Base-by-base conservation (phyloP, 92 coral and sea anemone species). In the Zoanthus solanderi region DNA sequence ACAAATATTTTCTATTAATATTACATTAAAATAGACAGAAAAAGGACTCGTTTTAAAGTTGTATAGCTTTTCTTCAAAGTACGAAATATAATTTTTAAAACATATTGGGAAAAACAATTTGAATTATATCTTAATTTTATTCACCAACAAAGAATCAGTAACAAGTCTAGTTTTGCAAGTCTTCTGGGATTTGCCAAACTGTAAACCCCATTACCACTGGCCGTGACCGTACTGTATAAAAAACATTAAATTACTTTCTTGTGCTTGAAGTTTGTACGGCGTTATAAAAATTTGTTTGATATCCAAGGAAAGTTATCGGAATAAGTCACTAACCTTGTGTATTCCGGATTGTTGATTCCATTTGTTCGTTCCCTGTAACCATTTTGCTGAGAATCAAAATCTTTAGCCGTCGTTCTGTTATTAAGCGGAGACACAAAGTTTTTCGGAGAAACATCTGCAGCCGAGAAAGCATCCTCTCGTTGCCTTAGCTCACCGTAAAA, bases 11-110 rank as follows among this genome's bases (percentile, higher is more conserved):
- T 48, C 56, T 84, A 91, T 91, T 84, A 91, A 91, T 91, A 88
- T 88, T 91, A 60, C 94, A 91, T 91, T 60, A 89, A 83, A 88
- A 72, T 84, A 84, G 84, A 84, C 87, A 91, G 89, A 84, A 88
- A 74, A 48, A 85, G 88, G 88, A 88, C 83, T 88, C 89, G 78
- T 73, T 69, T 53, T 79, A 60, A 72, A 42, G 61, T 15, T 48
- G 34, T 78, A 84, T 52, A 45, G 57, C 7, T 65, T 81, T 81
- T 65, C 52, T 44, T 45, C 23, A 63, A 13, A 65, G 29, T 66
- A 34, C 16, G 17, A 67, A 68, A 65, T 2, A 12, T 81, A 29
- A 23, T 28, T 53, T 31, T 3, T 14, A 77, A 12, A 14, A 9
- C 11, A 10, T 12, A 30, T 12, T 15, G 9, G 8, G 46, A 54